Evolutionary conservation across 2,888 invertebrate species (phyloP).

Genomic region (Amphimallon solstitiale): DNA sequence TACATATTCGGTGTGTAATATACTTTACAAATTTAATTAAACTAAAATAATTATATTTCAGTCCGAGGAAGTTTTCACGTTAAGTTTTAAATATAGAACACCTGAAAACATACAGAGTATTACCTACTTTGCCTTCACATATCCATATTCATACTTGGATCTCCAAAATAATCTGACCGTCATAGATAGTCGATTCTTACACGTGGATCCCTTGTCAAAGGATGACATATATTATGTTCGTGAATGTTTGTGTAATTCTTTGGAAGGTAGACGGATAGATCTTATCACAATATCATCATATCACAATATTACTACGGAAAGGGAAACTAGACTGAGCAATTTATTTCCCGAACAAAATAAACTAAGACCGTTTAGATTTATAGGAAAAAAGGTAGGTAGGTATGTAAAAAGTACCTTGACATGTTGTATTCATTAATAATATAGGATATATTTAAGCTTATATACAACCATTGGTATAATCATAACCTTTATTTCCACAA

Average conservation of each 20-base stretch:
- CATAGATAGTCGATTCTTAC: constrained; percentile 68
- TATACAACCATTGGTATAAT: too few species aligned
- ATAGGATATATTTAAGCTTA: too few species aligned
- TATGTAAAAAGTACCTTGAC: background rate
- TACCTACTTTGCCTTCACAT: constrained; percentile 91
- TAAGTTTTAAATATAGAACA: constrained; percentile 78
- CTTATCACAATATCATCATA: constrained; percentile 85
- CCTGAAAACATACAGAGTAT: constrained; percentile 77
- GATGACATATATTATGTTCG: constrained; percentile 87
- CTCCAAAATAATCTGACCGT: constrained; percentile 77
- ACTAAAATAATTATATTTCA: constrained; percentile 36
- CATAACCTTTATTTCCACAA: background rate
- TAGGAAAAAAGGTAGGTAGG: constrained; percentile 74
- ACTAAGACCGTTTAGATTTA: constrained; percentile 79
- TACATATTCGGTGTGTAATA: constrained; percentile 69
- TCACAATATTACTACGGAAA: constrained; percentile 77
- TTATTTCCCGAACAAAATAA: constrained; percentile 77
- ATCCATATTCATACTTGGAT: constrained; percentile 88
- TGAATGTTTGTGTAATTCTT: constrained; percentile 81
- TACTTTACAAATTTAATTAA: background rate
- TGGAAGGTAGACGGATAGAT: constrained; percentile 83
- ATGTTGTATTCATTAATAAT: background rate
- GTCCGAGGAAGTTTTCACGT: constrained; percentile 75
- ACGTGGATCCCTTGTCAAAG: constrained; percentile 56
- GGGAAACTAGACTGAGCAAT: constrained; percentile 77